These are phyloP conservation scores for Glareola pratincola DNA, from an alignment of 2,113 vertebrate genomes.

Conservation along the genomic window DNA sequence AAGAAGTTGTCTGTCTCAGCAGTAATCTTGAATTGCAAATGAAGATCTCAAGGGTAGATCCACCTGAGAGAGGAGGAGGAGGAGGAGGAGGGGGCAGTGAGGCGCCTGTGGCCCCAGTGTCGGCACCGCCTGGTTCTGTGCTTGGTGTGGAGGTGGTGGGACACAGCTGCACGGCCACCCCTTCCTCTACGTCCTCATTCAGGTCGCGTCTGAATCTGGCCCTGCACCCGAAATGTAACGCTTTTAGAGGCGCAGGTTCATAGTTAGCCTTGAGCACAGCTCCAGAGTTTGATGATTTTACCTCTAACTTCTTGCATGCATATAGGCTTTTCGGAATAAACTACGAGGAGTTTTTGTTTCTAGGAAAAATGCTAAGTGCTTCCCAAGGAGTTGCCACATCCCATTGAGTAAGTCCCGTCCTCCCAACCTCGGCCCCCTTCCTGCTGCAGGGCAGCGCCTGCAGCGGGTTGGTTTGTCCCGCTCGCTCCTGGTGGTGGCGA, in stretches of 20 bases:
- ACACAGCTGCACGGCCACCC: not conserved
- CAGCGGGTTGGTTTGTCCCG: not conserved
- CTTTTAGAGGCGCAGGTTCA: not conserved
- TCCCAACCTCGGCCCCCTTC: not conserved
- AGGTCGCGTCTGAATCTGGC: not conserved
- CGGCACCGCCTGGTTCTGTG: not conserved
- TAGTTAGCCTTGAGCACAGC: not conserved
- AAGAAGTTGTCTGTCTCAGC: not conserved
- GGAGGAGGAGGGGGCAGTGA: not conserved
- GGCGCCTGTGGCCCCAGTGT: not conserved
- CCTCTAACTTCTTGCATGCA: not conserved
- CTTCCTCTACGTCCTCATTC: not conserved
- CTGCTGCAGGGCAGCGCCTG: not conserved
- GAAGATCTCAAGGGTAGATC: not conserved
- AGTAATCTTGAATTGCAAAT: not conserved
- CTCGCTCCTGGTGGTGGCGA: not conserved
- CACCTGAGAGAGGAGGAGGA: not conserved
- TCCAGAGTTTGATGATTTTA: not conserved
- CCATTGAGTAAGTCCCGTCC: not conserved
- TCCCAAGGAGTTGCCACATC: slow-evolving; percentile 1
- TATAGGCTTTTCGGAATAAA: not conserved
- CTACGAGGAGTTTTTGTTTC: not conserved
- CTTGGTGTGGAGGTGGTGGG: not conserved
- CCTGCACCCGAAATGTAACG: not conserved
- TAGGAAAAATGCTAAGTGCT: not conserved